These are phyloP conservation scores for Drosophila rhopaloa DNA, from an alignment of 1,140 invertebrate species.

Conservation along the genomic window DNA sequence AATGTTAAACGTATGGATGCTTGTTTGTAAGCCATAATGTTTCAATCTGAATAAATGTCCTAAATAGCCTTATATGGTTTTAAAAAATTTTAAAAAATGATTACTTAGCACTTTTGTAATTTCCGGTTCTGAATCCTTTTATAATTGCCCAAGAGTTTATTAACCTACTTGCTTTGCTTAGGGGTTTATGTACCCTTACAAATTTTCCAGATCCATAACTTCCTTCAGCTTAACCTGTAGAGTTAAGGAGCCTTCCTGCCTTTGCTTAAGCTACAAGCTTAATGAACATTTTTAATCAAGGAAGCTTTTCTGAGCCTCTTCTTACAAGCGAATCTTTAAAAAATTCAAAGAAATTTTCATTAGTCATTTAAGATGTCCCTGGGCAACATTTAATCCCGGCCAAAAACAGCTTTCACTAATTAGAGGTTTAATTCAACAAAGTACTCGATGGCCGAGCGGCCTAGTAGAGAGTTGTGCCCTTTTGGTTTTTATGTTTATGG, in stretches of 20 bases:
- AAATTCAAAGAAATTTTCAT: slow-evolving; percentile 41
- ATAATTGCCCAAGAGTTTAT: background rate
- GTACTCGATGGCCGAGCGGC: slow-evolving; percentile 24
- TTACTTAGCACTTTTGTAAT: background rate
- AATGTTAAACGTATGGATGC: too few species aligned
- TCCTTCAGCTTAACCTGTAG: background rate
- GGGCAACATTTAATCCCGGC: slow-evolving; percentile 36
- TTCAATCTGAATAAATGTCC: too few species aligned
- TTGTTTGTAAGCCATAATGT: too few species aligned
- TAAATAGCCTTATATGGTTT: too few species aligned
- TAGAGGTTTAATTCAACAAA: slow-evolving; percentile 52
- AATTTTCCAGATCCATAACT: slow-evolving; percentile 17
- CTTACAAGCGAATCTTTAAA: slow-evolving; percentile 36
- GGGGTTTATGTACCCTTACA: slow-evolving; percentile 1
- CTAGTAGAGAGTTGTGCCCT: slow-evolving; percentile 20
- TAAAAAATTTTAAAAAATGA: too few species aligned
- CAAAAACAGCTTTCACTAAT: slow-evolving; percentile 47
- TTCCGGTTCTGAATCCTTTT: background rate
- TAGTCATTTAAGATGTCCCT: slow-evolving; percentile 44
- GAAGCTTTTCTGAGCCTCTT: background rate
- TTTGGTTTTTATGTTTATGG: slow-evolving; percentile 55
- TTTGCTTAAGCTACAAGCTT: background rate
- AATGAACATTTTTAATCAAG: slow-evolving; percentile 29
- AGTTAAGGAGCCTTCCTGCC: background rate
- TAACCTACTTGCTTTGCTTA: background rate